These are phyloP conservation scores for Drosophila willistoni DNA, from an alignment of 1,140 invertebrate species.

Conservation along the genomic window DNA sequence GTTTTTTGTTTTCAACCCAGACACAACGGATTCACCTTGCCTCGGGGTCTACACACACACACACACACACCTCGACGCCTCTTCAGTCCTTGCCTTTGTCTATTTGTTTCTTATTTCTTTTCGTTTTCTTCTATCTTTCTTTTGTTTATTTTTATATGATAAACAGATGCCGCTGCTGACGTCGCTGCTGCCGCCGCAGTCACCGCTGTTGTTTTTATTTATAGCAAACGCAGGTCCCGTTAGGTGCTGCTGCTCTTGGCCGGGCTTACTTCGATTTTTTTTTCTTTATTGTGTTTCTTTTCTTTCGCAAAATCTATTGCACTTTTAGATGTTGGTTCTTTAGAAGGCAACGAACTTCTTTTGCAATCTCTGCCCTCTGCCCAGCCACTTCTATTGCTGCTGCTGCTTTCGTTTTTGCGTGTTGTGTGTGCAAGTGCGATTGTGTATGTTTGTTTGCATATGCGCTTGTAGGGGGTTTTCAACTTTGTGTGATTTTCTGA, in stretches of 20 bases:
- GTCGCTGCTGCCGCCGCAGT: conserved; percentile 5
- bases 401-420: background rate
- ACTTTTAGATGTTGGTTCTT: conserved; percentile 58
- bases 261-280: conserved; percentile 58
- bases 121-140: conserved; percentile 35
- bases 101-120: background rate
- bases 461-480: background rate
- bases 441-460: background rate
- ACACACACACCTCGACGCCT: background rate
- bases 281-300: too few relatives aligned
- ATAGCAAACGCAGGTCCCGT: conserved; percentile 45
- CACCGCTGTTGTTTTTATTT: conserved; percentile 45
- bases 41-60: background rate
- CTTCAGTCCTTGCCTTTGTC: conserved; percentile 33
- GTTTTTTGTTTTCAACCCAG: background rate
- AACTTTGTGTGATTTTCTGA: background rate
- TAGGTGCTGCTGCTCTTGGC: conserved; percentile 37
- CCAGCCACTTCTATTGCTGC: background rate
- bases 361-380: background rate
- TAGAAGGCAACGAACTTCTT: conserved; percentile 21
- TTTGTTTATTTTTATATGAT: conserved; percentile 67
- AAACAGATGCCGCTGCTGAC: conserved; percentile 52
- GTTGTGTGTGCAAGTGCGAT: background rate
- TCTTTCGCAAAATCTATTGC: conserved; percentile 59
- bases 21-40: conserved; percentile 15